Percentiles rank a stretch among this genome's conserved stretches.
Evolutionary conservation across 2,888 invertebrate species (phyloP).

Genomic region (Drosophila mulleri): DNA sequence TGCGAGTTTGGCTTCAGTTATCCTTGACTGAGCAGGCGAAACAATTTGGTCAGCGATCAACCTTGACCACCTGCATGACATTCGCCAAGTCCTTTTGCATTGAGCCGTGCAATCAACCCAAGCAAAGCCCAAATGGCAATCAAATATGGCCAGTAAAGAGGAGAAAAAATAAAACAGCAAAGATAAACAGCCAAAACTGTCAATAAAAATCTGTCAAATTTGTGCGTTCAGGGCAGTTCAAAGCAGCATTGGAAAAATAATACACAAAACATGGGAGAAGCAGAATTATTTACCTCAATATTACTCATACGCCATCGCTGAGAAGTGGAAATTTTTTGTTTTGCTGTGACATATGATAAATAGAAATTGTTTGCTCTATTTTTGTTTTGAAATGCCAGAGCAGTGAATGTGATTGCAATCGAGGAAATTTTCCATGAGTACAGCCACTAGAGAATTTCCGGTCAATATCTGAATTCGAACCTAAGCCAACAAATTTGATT

Average conservation of each 20-base stretch:
- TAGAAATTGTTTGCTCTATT: conserved; percentile 13
- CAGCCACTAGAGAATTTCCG: conserved; percentile 18
- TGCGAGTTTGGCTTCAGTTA: conserved; percentile 34
- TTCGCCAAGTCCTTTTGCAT: conserved; percentile 50
- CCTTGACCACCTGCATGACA: conserved; percentile 43
- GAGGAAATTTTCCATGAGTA: conserved; percentile 21
- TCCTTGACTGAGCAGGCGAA: conserved; percentile 3
- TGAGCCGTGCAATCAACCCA: conserved; percentile 69
- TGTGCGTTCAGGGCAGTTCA: conserved; percentile 32
- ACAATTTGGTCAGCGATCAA: conserved; percentile 17
- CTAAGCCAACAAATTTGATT: conserved; percentile 48
- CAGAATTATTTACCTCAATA: conserved; percentile 15
- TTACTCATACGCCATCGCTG: conserved; percentile 55
- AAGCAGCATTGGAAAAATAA: conserved; percentile 21
- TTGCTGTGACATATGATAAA: conserved; percentile 44
- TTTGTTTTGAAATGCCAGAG: conserved; percentile 19
- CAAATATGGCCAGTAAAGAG: conserved; percentile 4
- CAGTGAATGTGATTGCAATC: conserved; percentile 18
- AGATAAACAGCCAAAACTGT: conserved; percentile 23
- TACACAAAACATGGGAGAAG: conserved; percentile 4
- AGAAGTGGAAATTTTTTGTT: conserved; percentile 34
- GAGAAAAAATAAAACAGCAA: too few species aligned
- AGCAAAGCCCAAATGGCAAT: conserved; percentile 49
- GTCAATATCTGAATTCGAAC: conserved; percentile 18
- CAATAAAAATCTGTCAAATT: conserved; percentile 56